Conservation (phyloP, 2,888 invertebrate genomes). For the Spilosoma lubricipeda region DNA sequence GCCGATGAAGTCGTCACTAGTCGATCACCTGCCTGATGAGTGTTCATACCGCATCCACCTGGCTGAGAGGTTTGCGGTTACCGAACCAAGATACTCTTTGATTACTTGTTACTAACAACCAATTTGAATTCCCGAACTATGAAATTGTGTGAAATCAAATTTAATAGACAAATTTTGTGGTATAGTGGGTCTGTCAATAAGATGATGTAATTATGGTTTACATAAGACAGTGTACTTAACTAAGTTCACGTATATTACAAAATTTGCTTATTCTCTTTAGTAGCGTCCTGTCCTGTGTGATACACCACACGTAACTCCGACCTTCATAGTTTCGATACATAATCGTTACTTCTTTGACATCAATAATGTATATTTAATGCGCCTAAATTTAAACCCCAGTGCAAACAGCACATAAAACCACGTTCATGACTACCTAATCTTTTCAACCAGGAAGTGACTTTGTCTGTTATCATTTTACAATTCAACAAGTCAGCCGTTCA, state of each 20-base stretch:
- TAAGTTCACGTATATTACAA: neutral
- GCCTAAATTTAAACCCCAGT: neutral
- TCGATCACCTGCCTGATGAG: conserved; percentile 71
- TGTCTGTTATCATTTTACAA: neutral
- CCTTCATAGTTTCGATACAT: neutral
- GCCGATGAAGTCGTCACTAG: conserved; percentile 72
- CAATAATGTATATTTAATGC: too few species aligned
- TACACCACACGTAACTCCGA: neutral
- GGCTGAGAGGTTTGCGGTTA: conserved; percentile 62
- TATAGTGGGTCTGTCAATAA: neutral
- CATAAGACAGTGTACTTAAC: neutral
- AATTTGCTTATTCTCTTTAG: neutral
- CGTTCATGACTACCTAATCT: neutral
- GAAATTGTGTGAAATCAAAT: conserved; percentile 21
- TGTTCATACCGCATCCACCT: conserved; percentile 61
- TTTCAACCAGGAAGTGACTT: neutral
- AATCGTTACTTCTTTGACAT: neutral
- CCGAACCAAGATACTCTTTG: conserved; percentile 44
- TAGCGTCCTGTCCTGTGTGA: neutral
- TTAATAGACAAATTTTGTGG: conserved; percentile 15
- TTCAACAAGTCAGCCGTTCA: neutral
- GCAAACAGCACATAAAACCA: too few species aligned
- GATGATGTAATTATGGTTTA: neutral
- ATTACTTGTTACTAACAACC: conserved; percentile 39
- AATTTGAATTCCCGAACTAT: conserved; percentile 28